phyloP scores from a whole-genome alignment of 2,797 vertebrate genomes.

The Clarias fuscus region DNA sequence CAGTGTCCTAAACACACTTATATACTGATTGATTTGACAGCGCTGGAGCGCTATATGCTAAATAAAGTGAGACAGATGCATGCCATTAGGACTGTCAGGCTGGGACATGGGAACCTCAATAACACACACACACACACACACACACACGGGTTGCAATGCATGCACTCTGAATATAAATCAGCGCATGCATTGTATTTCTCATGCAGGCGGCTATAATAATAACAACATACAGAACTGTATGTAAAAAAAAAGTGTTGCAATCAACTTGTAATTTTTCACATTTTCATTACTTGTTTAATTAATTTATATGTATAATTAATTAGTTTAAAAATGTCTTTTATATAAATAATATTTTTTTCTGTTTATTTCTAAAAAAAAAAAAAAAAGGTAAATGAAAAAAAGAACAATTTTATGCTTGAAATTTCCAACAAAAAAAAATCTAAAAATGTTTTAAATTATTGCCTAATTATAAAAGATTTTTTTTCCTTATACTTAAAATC shows the following conservation, averaged over 20 bases:
- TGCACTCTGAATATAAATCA: constrained; percentile 15
- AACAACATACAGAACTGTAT: neutral
- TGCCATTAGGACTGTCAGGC: constrained; percentile 58
- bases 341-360: neutral
- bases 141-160: constrained; percentile 1
- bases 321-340: neutral
- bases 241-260: neutral
- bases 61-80: constrained; percentile 68
- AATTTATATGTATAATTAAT: too few relatives aligned
- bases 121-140: constrained; percentile 20
- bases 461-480: neutral
- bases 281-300: too few relatives aligned
- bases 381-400: neutral
- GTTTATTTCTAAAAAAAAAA: neutral
- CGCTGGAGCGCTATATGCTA: constrained; percentile 55
- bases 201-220: neutral
- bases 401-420: neutral
- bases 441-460: neutral
- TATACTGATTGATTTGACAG: constrained; percentile 62
- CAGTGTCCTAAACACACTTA: constrained; percentile 55
- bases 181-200: neutral
- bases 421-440: neutral
- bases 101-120: constrained; percentile 21
- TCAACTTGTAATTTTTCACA: neutral
- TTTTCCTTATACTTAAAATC: neutral